Base-by-base conservation (phyloP, 1,140 invertebrate species). In the Drosophila pallidifrons region DNA sequence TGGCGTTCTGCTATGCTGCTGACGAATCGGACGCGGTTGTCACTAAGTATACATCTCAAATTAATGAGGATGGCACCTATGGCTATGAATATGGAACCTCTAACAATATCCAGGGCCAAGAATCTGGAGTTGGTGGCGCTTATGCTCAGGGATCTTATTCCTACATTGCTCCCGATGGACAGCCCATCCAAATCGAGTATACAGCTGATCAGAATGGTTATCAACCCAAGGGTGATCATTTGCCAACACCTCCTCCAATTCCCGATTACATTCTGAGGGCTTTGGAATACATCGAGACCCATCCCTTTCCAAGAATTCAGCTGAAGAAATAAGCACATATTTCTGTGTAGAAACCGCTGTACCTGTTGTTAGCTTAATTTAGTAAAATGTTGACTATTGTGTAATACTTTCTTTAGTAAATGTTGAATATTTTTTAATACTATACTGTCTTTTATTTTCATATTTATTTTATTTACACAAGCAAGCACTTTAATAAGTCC, bases 161-260 rank as follows among this genome's bases (percentile, higher is more conserved):
- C 2, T 92, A 92, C 11, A 79, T 49, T 5, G 93, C 91, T 7
- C 91, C 91, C n/a, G 93, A 94, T 81, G 93, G 94, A 3, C 85
- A 92, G 49, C 91, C 81, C 5, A 93, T 94, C 49, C 75, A 92
- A 16, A 75, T 95, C 8, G 91, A 93, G 6, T 97, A 97, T 93
- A 95, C 95, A 1, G 96, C 96, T 30, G 96, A 97, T 78, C 95
- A 97, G 85, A 95, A 95, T 71, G 96, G 96, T 15, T 97, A 96
- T 93, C 95, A 95, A 57, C 95, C 96, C 0, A 92, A 93, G 47
- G 96, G 96, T 7, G 94, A 94, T 5, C 96, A 96, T 88, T 92
- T 97, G 13, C 96, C 96, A 47, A 96, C 96, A 1, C 95, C 96
- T 11, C 96, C 96, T 35, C 92, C 94, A 94, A 98, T 93, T 97